Evolutionary conservation across 2,888 invertebrate species (phyloP).

Genomic region (Cosmorhoe ocellata): DNA sequence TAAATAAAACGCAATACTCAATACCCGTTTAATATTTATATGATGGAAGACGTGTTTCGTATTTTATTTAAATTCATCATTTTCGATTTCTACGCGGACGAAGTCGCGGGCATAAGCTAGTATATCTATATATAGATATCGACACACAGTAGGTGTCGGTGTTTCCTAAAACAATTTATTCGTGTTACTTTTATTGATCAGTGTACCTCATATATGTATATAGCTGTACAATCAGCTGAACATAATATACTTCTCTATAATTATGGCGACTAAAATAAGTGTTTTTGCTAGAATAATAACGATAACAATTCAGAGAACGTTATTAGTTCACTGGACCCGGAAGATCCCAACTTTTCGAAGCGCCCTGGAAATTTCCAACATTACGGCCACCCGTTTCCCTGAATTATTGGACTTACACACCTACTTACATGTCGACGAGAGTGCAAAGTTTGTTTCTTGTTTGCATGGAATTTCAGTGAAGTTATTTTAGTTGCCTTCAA

Average conservation of each 20-base stretch:
- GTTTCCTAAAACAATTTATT: too few species aligned
- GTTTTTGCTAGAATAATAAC: constrained; percentile 29
- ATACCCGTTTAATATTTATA: too few species aligned
- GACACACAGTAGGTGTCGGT: too few species aligned
- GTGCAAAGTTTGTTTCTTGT: constrained; percentile 74
- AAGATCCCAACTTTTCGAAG: constrained; percentile 61
- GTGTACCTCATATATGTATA: too few species aligned
- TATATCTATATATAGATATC: too few species aligned
- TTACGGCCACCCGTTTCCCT: constrained; percentile 72
- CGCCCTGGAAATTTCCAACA: constrained; percentile 69
- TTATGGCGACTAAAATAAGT: not conserved
- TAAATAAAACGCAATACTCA: too few species aligned
- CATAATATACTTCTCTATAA: not conserved
- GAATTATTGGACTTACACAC: constrained; percentile 75
- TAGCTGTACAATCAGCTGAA: too few species aligned
- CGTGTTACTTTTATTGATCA: too few species aligned
- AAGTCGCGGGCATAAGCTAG: too few species aligned
- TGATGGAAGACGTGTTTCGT: too few species aligned
- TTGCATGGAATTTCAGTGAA: constrained; percentile 59
- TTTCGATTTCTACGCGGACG: too few species aligned
- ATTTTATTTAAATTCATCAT: too few species aligned
- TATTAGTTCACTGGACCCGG: constrained; percentile 59
- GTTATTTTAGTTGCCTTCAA: constrained; percentile 46
- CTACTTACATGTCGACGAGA: constrained; percentile 67
- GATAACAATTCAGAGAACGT: constrained; percentile 53